Base-by-base conservation (phyloP, 1,140 invertebrate species). In the Drosophila baimaii region DNA sequence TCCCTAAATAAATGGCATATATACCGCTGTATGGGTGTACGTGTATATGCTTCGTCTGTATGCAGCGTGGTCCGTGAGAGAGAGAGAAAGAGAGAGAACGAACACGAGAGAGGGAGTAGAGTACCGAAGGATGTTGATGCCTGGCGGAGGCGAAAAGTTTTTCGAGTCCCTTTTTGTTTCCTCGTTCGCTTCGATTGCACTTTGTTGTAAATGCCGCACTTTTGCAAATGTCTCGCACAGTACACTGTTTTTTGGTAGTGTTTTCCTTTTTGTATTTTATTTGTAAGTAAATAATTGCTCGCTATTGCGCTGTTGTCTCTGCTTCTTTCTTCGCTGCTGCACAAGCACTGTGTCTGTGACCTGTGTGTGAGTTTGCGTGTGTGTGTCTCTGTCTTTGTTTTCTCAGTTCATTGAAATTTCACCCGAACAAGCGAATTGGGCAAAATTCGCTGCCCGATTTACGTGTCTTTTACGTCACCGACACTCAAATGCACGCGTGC, bases 371-470 rank as follows among this genome's bases (percentile, higher is more conserved):
- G 77, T 80, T 63, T 63, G 59, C 35, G 46, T 66, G 27, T 66
- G 68, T 80, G 69, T 81, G 79, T 82, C 76, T 84, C 84, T 89
- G 84, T 84, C 84, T 89, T 89, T 90, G 84, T 89, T 89, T 86
- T 89, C 83, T 89, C 84, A 89, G 84, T 81, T 89, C 84, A 89
- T 84, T 89, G 84, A 89, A 86, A 89, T 89, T 89, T 89, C 84
- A 89, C 84, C 85, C 84, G 69, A 86, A 79, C 76, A 43, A 79
- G 77, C 83, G 75, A 86, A 84, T 90, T 81, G 84, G 84, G 74
- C 62, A 85, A 81, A 85, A 81, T 89, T 89, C 69, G 70, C 80
- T 72, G 75, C 29, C 68, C 51, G 80, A 78, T 68, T 84, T 75
- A 52, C 51, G 84, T 47, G 73, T 82, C 57, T 79, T 73, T 89